A percentile compares a stretch with the other conserved stretches of the same genome.
phyloP scores from a whole-genome alignment of 2,113 vertebrate genomes.

The Macrotus californicus region DNA sequence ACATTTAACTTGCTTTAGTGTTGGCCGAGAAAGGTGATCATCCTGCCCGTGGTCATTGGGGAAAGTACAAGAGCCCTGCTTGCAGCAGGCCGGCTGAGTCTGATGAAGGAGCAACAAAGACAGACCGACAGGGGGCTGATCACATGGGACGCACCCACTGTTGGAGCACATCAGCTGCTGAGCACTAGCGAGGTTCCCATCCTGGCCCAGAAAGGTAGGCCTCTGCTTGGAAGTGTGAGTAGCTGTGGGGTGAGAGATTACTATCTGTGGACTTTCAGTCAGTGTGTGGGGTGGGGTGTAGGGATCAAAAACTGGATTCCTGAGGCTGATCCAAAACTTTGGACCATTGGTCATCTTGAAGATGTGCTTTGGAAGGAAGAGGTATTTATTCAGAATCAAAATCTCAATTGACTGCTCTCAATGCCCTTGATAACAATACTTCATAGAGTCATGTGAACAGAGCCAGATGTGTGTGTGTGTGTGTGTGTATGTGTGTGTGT shows the following conservation, averaged over 20 bases:
- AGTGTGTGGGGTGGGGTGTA: background rate
- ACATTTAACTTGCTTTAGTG: background rate
- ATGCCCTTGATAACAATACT: background rate
- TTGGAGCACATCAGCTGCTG: accelerated
- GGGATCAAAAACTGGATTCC: background rate
- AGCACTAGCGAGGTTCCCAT: accelerated
- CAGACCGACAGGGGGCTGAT: accelerated
- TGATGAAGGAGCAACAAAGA: background rate
- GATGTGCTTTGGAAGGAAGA: background rate
- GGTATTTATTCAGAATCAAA: too few species aligned
- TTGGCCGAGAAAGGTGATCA: background rate
- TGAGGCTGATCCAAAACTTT: background rate
- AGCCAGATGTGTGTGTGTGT: accelerated
- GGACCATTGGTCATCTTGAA: background rate
- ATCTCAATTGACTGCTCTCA: background rate
- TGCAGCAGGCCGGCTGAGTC: background rate
- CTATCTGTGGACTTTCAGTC: background rate
- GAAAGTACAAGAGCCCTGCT: background rate
- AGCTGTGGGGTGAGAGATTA: background rate
- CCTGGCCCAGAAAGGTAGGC: background rate
- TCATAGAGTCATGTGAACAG: background rate
- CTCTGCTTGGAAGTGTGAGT: background rate
- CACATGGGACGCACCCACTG: accelerated
- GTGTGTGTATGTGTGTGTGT: background rate
- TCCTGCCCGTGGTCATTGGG: background rate